Percentiles rank a stretch among this genome's conserved stretches.
Conservation (phyloP, 37 sponge, comb jelly and placozoan genomes). For the Ianthella basta region DNA sequence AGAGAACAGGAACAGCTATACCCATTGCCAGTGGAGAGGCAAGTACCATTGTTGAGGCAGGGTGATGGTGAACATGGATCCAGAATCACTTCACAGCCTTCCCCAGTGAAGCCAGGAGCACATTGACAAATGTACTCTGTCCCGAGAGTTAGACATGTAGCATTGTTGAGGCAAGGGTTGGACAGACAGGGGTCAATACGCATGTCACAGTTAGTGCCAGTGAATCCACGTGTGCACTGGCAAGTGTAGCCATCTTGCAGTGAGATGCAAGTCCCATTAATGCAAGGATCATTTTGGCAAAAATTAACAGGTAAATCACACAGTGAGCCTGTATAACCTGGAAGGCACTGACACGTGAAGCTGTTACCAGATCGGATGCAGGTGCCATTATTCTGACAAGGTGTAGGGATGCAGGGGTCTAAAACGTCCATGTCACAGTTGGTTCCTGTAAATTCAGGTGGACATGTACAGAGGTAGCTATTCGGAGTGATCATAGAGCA, state of each 20-base stretch:
- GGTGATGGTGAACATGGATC: neutral
- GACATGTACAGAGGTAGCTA: conserved; percentile 17
- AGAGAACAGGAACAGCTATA: neutral
- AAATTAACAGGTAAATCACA: conserved; percentile 21
- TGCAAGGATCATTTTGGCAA: neutral
- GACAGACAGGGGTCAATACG: conserved; percentile 52
- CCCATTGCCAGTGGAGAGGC: neutral
- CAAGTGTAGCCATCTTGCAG: neutral
- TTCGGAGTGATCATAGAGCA: neutral
- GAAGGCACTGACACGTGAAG: conserved; percentile 32
- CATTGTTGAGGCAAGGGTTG: neutral
- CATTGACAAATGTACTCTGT: conserved; percentile 3
- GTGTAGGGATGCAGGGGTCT: neutral
- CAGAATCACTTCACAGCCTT: neutral
- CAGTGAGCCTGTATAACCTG: conserved; percentile 15
- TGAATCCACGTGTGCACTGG: conserved; percentile 3
- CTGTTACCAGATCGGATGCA: neutral
- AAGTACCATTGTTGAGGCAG: conserved; percentile 22
- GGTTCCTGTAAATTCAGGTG: conserved; percentile 16
- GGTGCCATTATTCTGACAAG: conserved; percentile 41
- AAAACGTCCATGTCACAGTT: neutral
- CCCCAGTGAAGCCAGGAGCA: neutral
- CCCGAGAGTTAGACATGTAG: neutral
- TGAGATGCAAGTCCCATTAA: conserved; percentile 26
- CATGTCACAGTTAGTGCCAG: conserved; percentile 47